phyloP scores from a whole-genome alignment of 53 echinoderm and acorn worm species.

The Paelopatides confundens region DNA sequence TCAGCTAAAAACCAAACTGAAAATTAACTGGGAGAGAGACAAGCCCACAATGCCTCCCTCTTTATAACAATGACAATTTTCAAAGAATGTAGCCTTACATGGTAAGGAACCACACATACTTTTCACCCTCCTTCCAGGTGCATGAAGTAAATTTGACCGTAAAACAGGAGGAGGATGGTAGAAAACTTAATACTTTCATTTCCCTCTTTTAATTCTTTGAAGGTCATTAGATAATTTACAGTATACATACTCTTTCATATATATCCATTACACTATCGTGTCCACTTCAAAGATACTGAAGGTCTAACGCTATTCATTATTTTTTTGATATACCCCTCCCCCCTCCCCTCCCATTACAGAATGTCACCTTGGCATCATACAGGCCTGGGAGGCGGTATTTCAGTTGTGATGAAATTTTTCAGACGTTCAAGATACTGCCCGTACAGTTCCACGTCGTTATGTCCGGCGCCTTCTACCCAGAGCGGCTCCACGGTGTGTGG shows the following conservation, averaged over 20 bases:
- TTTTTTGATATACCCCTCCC: not conserved
- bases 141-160: too few species aligned
- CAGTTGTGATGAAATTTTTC: slow-evolving; percentile 93
- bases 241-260: not conserved
- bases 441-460: slow-evolving; percentile 96
- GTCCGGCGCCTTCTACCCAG: slow-evolving; percentile 99
- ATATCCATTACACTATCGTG: not conserved
- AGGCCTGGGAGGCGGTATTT: slow-evolving; percentile 68
- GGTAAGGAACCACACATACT: too few species aligned
- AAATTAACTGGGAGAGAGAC: too few species aligned
- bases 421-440: slow-evolving; percentile 99
- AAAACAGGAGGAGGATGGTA: not conserved
- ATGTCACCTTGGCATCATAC: not conserved
- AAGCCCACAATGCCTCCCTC: too few species aligned
- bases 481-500: slow-evolving; percentile 95
- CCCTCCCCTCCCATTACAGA: not conserved
- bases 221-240: not conserved
- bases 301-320: too few species aligned
- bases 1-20: too few species aligned
- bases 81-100: too few species aligned
- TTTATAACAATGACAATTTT: too few species aligned
- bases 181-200: not conserved
- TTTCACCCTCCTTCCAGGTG: too few species aligned
- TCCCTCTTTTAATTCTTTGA: not conserved
- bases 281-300: not conserved